phyloP scores from a whole-genome alignment of 2,888 invertebrate genomes.

The Macaria notata region DNA sequence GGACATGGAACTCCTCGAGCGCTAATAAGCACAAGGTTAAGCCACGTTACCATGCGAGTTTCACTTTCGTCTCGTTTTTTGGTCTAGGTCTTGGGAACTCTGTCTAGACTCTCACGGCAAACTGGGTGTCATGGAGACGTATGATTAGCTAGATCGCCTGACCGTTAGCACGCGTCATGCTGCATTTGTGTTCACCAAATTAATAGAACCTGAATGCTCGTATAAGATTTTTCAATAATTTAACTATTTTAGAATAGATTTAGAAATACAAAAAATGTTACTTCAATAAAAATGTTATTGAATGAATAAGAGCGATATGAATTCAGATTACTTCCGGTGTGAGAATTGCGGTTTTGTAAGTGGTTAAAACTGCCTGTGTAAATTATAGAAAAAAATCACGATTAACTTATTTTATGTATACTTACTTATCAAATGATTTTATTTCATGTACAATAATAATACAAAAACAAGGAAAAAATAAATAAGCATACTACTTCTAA shows the following conservation, averaged over 20 bases:
- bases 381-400: too few relatives aligned
- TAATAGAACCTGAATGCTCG: background rate
- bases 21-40: conserved; percentile 47
- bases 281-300: too few relatives aligned
- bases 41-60: conserved; percentile 34
- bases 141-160: conserved; percentile 7
- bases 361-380: conserved; percentile 22
- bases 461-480: too few relatives aligned
- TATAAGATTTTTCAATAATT: background rate
- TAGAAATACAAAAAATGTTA: too few relatives aligned
- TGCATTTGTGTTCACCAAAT: background rate
- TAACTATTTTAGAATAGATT: background rate
- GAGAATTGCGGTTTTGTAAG: conserved; percentile 40
- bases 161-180: conserved; percentile 1
- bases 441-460: too few relatives aligned
- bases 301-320: conserved; percentile 29
- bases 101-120: conserved; percentile 34
- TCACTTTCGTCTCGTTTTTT: conserved; percentile 38
- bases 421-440: too few relatives aligned
- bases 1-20: conserved; percentile 9
- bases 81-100: conserved; percentile 25
- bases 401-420: too few relatives aligned
- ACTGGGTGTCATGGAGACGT: conserved; percentile 14
- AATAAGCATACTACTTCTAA: too few relatives aligned
- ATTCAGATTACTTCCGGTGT: conserved; percentile 50